Percentiles rank a stretch among this genome's conserved stretches.
phyloP scores from a whole-genome alignment of 2,888 invertebrate species.

The Xestia xanthographa region DNA sequence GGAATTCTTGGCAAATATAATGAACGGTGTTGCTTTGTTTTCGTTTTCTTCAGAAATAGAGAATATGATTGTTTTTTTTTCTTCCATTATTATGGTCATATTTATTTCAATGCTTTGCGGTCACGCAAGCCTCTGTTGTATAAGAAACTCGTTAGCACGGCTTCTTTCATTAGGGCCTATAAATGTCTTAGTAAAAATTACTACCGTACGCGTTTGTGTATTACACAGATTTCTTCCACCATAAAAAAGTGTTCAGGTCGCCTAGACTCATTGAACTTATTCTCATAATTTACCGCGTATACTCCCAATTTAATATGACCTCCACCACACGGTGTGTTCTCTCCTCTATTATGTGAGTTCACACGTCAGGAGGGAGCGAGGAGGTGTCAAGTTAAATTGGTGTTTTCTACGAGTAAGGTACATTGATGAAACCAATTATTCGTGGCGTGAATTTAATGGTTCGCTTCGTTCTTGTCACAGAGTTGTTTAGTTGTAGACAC shows the following conservation, averaged over 20 bases:
- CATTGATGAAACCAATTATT: slow-evolving; percentile 85
- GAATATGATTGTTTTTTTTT: background rate
- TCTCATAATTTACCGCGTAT: slow-evolving; percentile 74
- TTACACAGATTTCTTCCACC: slow-evolving; percentile 72
- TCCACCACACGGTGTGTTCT: slow-evolving; percentile 40
- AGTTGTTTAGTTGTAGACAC: slow-evolving; percentile 59
- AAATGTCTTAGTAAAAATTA: slow-evolving; percentile 36
- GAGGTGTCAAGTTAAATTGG: slow-evolving; percentile 66
- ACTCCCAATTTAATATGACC: slow-evolving; percentile 65
- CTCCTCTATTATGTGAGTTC: slow-evolving; percentile 44
- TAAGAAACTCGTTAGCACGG: background rate
- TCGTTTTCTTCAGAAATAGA: slow-evolving; percentile 10
- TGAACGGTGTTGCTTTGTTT: slow-evolving; percentile 22
- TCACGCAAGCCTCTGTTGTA: background rate
- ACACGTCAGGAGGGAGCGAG: slow-evolving; percentile 44
- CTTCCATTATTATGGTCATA: background rate
- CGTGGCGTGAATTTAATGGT: slow-evolving; percentile 83
- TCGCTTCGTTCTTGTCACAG: slow-evolving; percentile 67
- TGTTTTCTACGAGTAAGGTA: slow-evolving; percentile 68
- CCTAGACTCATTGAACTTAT: slow-evolving; percentile 75
- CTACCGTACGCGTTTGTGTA: slow-evolving; percentile 22
- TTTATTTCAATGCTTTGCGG: background rate
- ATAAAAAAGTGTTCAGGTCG: slow-evolving; percentile 75
- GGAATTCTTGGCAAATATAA: slow-evolving; percentile 36
- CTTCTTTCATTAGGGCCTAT: background rate